Evolutionary conservation across 2,888 invertebrate genomes (phyloP), one percentile per base, ranked within the genome.

Genomic region (Ornithoptera alexandrae): DNA sequence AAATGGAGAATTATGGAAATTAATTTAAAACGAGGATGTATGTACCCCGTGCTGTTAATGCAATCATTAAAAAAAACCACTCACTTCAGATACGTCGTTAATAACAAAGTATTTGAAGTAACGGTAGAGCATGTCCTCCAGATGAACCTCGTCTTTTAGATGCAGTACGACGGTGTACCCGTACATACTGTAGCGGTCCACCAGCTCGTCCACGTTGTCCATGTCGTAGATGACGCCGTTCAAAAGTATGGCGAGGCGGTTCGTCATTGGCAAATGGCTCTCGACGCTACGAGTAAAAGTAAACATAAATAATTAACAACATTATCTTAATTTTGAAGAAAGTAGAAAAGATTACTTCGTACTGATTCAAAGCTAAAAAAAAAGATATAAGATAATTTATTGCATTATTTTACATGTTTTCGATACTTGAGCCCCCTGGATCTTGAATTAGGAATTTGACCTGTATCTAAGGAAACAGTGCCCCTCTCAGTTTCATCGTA

Each of bases 141-240:
- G 76, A 63, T 89, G 75, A 36, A 87, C 78, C 46, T 88, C 86
- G 69, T 88, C 82, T 73, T 90, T 90, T 15, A 91, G 78, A 66
- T 91, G 88, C 17, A 90, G 79, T 24, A 89, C 91, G 2, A 88
- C 89, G 0, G 90, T 90, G 75, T 81, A 89, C 0, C 91, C 91
- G 56, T 75, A 77, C 22, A 74, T 72, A 74, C 87, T 84, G 79
- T 90, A 85, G 1, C 89, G 81, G 7, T 76, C 81, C 20, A 89
- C 80, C 59, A 90, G 73, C 0, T 76, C 75, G 71, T 89, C 89
- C 20, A 90, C 76, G 0, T 80, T 75, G 73, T 87, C 91, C 15
- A 90, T 76, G 75, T 90, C 91, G 75, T 79, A 85, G 36, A 90
- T 82, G 18, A 72, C 58, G 0, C 91, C 91, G 71, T 88, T 85